A percentile compares a stretch with the other conserved stretches of the same genome.
These are phyloP conservation scores for Paraplagusia blochii DNA, from an alignment of 2,113 vertebrate species.

Conservation along the genomic window DNA sequence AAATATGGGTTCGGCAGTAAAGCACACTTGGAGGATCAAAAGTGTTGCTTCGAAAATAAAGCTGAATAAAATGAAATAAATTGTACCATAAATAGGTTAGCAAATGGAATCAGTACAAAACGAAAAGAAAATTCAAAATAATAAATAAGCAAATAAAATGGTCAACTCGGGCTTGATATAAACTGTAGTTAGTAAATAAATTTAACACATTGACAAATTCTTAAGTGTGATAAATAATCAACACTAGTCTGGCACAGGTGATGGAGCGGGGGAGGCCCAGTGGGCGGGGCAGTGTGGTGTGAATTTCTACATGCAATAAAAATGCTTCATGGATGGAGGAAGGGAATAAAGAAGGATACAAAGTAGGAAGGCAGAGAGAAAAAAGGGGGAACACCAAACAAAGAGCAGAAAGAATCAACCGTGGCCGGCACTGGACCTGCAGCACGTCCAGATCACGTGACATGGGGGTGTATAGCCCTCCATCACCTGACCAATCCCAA, in stretches of 20 bases:
- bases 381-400: constrained; percentile 65
- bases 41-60: no score
- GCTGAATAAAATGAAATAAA: no score
- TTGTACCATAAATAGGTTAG: no score
- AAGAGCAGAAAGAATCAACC: constrained; percentile 76
- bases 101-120: no score
- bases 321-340: constrained; percentile 68
- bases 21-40: no score
- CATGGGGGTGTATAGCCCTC: constrained; percentile 39
- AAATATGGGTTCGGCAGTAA: no score
- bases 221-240: no score
- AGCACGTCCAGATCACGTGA: constrained; percentile 69
- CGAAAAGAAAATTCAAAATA: no score
- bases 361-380: constrained; percentile 31
- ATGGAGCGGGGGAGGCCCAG: constrained; percentile 39
- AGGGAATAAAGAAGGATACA: constrained; percentile 45
- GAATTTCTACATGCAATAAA: constrained; percentile 86
- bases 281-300: constrained; percentile 72
- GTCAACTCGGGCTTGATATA: no score
- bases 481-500: constrained; percentile 28
- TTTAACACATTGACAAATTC: no score
- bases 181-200: no score
- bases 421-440: constrained; percentile 66
- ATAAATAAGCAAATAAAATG: no score
- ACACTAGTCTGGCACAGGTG: constrained; percentile 41